Evolutionary conservation across 2,797 vertebrate genomes (phyloP).

Genomic region (Eulemur coronatus): DNA sequence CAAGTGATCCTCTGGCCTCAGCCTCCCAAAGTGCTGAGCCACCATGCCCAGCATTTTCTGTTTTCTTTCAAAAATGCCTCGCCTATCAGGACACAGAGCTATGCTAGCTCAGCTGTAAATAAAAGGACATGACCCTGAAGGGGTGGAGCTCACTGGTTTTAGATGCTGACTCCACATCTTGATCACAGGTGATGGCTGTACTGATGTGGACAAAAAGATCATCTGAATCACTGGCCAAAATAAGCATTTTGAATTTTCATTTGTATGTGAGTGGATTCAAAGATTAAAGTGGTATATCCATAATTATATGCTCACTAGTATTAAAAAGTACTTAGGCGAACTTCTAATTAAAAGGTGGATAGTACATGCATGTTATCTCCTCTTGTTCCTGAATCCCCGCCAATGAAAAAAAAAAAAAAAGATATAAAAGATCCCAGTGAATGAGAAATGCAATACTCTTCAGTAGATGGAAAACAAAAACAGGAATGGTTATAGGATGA

Average conservation of each 20-base stretch:
- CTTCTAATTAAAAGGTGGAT: conserved; percentile 45
- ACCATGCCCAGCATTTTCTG: background rate
- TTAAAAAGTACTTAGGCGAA: conserved; percentile 3
- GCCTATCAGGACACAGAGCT: conserved; percentile 56
- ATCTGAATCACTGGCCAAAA: conserved; percentile 65
- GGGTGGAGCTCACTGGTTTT: conserved; percentile 52
- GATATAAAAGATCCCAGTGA: background rate
- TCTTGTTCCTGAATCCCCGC: background rate
- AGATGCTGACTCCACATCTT: conserved; percentile 65
- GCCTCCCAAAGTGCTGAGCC: background rate
- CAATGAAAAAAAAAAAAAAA: background rate
- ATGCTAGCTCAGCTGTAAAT: conserved; percentile 64
- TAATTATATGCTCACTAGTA: conserved; percentile 35
- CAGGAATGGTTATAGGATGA: fast-evolving
- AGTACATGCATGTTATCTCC: background rate
- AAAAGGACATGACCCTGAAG: background rate
- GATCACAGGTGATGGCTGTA: conserved; percentile 17
- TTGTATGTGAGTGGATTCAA: conserved; percentile 64
- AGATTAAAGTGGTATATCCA: background rate
- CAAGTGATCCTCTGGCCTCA: background rate
- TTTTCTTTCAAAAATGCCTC: background rate
- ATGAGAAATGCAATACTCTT: background rate
- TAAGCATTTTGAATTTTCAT: conserved; percentile 44
- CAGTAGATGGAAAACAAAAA: background rate
- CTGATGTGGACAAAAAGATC: conserved; percentile 62